A percentile compares a stretch with the other conserved stretches of the same genome.
Evolutionary conservation across 2,797 vertebrate species (phyloP).

Genomic region (Lacerta agilis): DNA sequence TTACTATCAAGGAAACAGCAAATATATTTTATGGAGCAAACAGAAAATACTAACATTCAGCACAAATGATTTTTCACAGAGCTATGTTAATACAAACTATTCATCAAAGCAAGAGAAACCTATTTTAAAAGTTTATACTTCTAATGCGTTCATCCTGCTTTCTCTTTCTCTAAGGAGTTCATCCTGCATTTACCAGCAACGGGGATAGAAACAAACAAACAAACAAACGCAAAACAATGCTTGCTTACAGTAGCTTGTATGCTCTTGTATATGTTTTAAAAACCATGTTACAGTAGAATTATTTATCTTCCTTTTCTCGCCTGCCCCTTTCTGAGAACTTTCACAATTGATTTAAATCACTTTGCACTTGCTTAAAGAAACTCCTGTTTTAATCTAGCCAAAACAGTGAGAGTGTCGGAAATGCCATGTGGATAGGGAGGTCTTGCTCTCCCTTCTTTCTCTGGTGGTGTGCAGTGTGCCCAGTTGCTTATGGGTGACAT

Average conservation of each 20-base stretch:
- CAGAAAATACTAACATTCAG: neutral
- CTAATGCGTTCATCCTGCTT: neutral
- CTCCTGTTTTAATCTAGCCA: neutral
- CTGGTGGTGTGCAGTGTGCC: too few species aligned
- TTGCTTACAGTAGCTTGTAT: neutral
- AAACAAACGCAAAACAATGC: too few species aligned
- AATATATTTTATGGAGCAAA: neutral
- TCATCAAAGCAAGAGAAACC: neutral
- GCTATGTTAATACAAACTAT: neutral
- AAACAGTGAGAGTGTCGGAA: neutral
- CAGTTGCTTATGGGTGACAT: too few species aligned
- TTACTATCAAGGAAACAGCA: neutral
- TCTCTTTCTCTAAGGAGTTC: neutral
- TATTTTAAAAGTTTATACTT: conserved; percentile 31
- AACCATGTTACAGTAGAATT: neutral
- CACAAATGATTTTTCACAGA: neutral
- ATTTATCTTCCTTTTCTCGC: neutral
- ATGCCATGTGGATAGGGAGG: neutral
- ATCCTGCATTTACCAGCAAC: neutral
- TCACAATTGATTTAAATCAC: neutral
- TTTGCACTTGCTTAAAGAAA: neutral
- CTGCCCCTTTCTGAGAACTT: neutral
- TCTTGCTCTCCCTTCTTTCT: too few species aligned
- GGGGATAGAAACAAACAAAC: neutral
- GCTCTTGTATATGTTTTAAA: neutral